A percentile compares a stretch with the other conserved stretches of the same genome.
These are phyloP conservation scores for Hippocampus guttulatus DNA, from an alignment of 2,113 vertebrate species.

Conservation along the genomic window DNA sequence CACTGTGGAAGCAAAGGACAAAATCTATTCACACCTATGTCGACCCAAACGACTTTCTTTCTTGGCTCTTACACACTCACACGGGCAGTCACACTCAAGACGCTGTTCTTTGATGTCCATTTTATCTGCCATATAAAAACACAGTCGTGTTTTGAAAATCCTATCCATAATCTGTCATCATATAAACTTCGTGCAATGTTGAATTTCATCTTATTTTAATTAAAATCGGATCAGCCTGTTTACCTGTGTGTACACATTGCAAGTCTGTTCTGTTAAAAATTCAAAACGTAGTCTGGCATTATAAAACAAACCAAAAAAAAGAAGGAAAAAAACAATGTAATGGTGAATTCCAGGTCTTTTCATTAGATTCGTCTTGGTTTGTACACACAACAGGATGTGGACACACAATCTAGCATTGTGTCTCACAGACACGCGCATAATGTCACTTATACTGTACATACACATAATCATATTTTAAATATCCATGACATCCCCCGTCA, in stretches of 20 bases:
- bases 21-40: slow-evolving; percentile 40
- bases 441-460: not conserved
- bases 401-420: not conserved
- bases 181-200: not conserved
- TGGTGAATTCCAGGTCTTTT: not conserved
- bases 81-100: slow-evolving; percentile 17
- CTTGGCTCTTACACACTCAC: not conserved
- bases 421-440: not conserved
- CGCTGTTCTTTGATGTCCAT: not conserved
- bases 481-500: not conserved
- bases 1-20: slow-evolving; percentile 22
- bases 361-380: not conserved
- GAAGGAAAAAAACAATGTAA: not conserved
- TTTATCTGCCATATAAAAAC: not conserved
- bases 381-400: not conserved
- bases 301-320: not conserved
- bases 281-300: not conserved
- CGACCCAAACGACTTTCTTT: slow-evolving; percentile 31
- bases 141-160: not conserved
- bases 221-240: not conserved
- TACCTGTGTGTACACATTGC: not conserved
- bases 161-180: not conserved
- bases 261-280: not conserved
- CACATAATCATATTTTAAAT: not conserved
- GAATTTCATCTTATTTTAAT: not conserved